These are phyloP conservation scores for Chloroceryle inda DNA, from an alignment of 2,797 vertebrate species.

Conservation along the genomic window DNA sequence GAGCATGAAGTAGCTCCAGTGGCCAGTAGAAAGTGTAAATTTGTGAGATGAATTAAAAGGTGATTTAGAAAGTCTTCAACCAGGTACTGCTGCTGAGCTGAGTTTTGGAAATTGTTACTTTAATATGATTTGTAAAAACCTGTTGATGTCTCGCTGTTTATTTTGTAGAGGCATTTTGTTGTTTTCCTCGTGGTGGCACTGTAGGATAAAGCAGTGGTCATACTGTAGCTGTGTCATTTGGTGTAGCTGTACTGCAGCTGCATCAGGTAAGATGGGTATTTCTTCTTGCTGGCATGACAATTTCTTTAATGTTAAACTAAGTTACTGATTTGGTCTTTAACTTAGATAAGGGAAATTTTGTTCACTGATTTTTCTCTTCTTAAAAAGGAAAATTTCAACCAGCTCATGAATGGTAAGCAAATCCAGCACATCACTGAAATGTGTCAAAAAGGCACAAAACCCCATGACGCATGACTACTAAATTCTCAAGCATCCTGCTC, in stretches of 20 bases:
- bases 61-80: not conserved
- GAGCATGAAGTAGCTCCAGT: not conserved
- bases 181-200: constrained; percentile 55
- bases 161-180: not conserved
- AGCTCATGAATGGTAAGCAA: not conserved
- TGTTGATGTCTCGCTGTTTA: not conserved
- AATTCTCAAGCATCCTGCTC: not conserved
- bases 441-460: not conserved
- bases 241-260: not conserved
- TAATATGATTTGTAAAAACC: not conserved
- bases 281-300: not conserved
- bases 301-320: not conserved
- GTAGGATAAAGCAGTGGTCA: not conserved
- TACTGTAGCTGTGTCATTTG: not conserved
- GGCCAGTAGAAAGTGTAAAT: not conserved
- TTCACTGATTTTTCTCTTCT: not conserved
- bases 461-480: not conserved
- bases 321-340: not conserved
- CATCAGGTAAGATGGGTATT: not conserved
- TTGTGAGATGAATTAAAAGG: not conserved
- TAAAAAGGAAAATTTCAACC: not conserved
- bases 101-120: not conserved
- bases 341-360: not conserved
- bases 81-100: not conserved
- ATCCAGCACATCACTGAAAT: not conserved